Base-by-base conservation (phyloP, 2,888 invertebrate species). In the Philonicus albiceps region DNA sequence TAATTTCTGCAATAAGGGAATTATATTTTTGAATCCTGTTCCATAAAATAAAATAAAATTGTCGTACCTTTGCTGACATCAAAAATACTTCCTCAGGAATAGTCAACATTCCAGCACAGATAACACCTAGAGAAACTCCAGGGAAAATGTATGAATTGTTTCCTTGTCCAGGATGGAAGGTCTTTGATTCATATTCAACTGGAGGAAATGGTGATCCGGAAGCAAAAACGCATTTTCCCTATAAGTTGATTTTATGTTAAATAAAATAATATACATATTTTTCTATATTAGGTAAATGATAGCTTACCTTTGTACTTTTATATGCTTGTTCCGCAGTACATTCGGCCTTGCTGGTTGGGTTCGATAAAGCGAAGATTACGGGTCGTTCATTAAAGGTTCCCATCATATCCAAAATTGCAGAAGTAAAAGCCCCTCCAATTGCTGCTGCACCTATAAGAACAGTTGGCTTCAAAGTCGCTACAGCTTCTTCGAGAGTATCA, bases 261-360 rank as follows among this genome's bases (percentile, higher is more conserved):
- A 86, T 16, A 64, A n/a, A 55, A 76, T 78, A 64, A 2, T 64
- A 3, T n/a, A n/a, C n/a, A n/a, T 0, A 22, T 27, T 2, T 64
- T 27, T 7, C 7, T 22, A 55, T 64, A 27, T 19, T 64, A 27
- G 3, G 3, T 22, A 11, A 55, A 31, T 27, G 1, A 43, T 11
- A 74, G 3, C 13, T 92, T 90, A 97, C 98, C 88, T 97, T 95
- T 0, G 99, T 98, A 90, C 96, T 93, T 64, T 92, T 94, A 93
- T 99, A 99, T 3, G 99, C 99, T 90, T 98, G 95, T 92, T 98
- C 97, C n/a, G 99, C 99, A n/a, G 99, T 99, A 91, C 99, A 99
- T 93, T 99, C 99, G 0, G 99, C 98, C 93, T 98, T 98, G 92
- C 95, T 95, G 86, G 99, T 99, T 86, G 99, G 99, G 94, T 99